A percentile compares a stretch with the other conserved stretches of the same genome.
Conservation (phyloP, 2,797 vertebrate species). For the Rousettus madagascariensis region DNA sequence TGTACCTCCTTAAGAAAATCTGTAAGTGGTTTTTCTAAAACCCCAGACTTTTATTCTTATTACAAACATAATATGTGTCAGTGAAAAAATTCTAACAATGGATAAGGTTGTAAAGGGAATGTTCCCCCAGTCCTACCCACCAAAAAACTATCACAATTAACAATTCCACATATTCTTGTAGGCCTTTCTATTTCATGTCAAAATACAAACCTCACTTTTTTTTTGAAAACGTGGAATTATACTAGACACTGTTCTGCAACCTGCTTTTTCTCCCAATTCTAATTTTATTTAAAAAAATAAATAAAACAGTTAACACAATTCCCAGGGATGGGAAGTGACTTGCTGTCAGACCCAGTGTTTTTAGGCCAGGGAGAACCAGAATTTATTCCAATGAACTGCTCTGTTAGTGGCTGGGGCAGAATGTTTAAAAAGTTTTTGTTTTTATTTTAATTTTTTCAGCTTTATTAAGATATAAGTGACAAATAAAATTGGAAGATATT, state of each 20-base stretch:
- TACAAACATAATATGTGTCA: neutral
- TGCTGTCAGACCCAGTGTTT: neutral
- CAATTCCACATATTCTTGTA: neutral
- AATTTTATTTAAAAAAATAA: neutral
- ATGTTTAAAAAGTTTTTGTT: neutral
- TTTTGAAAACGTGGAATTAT: neutral
- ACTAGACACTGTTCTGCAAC: neutral
- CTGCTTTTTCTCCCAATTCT: neutral
- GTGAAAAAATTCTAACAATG: neutral
- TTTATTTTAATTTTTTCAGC: neutral
- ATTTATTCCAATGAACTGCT: neutral
- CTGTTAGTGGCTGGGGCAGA: neutral
- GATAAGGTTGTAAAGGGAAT: neutral
- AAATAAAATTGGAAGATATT: neutral
- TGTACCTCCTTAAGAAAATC: neutral
- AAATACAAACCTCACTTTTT: neutral
- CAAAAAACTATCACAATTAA: neutral
- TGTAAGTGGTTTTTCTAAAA: neutral
- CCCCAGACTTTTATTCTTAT: neutral
- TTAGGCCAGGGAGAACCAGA: neutral
- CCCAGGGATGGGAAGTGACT: neutral
- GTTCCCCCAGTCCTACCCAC: neutral
- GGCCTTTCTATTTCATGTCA: neutral
- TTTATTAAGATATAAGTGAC: neutral
- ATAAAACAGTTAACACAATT: neutral